phyloP scores from a whole-genome alignment of 2,113 vertebrate species.

The Petromus typicus region DNA sequence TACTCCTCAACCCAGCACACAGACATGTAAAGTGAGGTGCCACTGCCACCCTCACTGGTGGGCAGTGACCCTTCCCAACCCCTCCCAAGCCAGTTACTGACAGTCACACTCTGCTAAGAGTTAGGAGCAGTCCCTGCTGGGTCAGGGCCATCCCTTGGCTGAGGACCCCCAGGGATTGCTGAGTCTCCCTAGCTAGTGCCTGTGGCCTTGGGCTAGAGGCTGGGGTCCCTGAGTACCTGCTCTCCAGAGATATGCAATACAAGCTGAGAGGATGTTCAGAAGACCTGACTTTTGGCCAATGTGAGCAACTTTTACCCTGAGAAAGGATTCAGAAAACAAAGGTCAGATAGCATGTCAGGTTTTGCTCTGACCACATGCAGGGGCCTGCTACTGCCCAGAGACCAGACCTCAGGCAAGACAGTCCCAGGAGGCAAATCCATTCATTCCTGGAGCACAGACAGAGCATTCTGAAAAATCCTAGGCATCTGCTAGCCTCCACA shows the following conservation, averaged over 20 bases:
- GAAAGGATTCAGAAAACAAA: conserved; percentile 47
- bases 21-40: conserved; percentile 18
- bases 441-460: conserved; percentile 37
- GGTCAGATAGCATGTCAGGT: conserved; percentile 16
- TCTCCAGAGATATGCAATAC: not conserved
- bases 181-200: not conserved
- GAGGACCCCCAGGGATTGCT: not conserved
- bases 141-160: conserved; percentile 11
- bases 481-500: not conserved
- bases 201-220: not conserved
- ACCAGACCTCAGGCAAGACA: not conserved
- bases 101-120: conserved; percentile 50
- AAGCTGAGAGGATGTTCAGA: not conserved
- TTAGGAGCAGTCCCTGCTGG: conserved; percentile 28
- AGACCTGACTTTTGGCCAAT: conserved; percentile 22
- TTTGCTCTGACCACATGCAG: conserved; percentile 5
- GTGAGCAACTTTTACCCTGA: not conserved
- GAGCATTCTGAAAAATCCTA: not conserved
- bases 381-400: conserved; percentile 50
- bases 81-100: conserved; percentile 51
- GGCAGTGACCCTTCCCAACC: not conserved
- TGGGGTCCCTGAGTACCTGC: not conserved
- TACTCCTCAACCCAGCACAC: not conserved
- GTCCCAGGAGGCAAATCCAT: conserved; percentile 50
- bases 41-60: not conserved